phyloP scores from a whole-genome alignment of 2,888 invertebrate genomes.

The Nebria brevicollis region DNA sequence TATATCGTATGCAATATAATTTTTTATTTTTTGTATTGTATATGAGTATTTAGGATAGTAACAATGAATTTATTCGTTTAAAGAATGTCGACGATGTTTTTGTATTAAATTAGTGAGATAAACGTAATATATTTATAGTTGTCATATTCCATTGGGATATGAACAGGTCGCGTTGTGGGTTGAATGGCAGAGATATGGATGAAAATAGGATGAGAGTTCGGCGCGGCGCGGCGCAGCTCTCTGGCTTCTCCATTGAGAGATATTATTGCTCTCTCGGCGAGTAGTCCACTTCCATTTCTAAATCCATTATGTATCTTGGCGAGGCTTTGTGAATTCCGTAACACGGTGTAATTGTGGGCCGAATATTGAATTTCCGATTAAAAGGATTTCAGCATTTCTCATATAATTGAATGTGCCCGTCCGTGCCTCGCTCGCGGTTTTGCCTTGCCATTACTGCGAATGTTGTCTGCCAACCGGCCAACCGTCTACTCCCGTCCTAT shows the following conservation, averaged over 20 bases:
- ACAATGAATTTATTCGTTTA: not conserved
- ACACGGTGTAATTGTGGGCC: conserved; percentile 54
- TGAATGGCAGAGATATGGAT: not conserved
- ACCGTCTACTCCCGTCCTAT: conserved; percentile 4
- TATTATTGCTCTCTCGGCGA: conserved; percentile 39
- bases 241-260: conserved; percentile 26
- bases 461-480: not conserved
- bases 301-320: conserved; percentile 50
- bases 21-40: no score
- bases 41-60: not conserved
- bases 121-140: not conserved
- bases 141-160: not conserved
- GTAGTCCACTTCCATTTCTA: conserved; percentile 45
- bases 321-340: conserved; percentile 54
- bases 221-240: not conserved
- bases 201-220: not conserved
- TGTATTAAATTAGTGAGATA: not conserved
- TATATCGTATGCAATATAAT: no score
- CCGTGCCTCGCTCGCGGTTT: conserved; percentile 48
- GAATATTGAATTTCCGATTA: conserved; percentile 55
- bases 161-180: not conserved
- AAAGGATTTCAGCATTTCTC: conserved; percentile 54
- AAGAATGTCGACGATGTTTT: not conserved
- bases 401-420: conserved; percentile 55
- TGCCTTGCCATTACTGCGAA: conserved; percentile 13